Percentiles rank a stretch among this genome's conserved stretches.
Conservation (phyloP, 1,140 invertebrate species). For the Liolophura sinensis region DNA sequence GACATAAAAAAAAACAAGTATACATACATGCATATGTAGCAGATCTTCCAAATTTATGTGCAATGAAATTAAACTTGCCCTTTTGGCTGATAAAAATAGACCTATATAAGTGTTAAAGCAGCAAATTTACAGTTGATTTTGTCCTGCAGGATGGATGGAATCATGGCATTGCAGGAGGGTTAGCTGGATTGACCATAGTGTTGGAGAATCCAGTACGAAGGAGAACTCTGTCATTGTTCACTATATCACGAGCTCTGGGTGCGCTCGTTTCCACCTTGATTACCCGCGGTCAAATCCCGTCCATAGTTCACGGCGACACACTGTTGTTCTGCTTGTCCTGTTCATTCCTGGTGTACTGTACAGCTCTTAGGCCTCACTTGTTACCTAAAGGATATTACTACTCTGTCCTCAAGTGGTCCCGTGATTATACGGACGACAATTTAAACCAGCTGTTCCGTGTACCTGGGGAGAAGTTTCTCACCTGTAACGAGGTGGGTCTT, state of each 20-base stretch:
- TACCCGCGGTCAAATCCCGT: constrained; percentile 24
- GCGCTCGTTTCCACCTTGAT: constrained; percentile 39
- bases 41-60: no score
- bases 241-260: constrained; percentile 40
- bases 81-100: neutral
- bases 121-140: neutral
- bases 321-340: constrained; percentile 35
- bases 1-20: no score
- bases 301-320: constrained; percentile 38
- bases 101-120: neutral
- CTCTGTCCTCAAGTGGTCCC: constrained; percentile 47
- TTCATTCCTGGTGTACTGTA: constrained; percentile 36
- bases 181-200: constrained; percentile 38
- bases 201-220: constrained; percentile 30
- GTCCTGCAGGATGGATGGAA: constrained; percentile 44
- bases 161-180: constrained; percentile 36
- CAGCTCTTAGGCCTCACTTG: constrained; percentile 32
- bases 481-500: constrained; percentile 37
- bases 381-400: constrained; percentile 39
- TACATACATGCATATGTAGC: no score
- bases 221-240: constrained; percentile 38
- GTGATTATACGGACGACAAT: constrained; percentile 39
- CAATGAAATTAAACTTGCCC: no score
- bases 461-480: constrained; percentile 30
- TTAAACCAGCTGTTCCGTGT: constrained; percentile 29